Percentiles rank a stretch among this genome's conserved stretches.
Conservation (phyloP, 2,888 invertebrate genomes). For the Stegana nigrithorax region DNA sequence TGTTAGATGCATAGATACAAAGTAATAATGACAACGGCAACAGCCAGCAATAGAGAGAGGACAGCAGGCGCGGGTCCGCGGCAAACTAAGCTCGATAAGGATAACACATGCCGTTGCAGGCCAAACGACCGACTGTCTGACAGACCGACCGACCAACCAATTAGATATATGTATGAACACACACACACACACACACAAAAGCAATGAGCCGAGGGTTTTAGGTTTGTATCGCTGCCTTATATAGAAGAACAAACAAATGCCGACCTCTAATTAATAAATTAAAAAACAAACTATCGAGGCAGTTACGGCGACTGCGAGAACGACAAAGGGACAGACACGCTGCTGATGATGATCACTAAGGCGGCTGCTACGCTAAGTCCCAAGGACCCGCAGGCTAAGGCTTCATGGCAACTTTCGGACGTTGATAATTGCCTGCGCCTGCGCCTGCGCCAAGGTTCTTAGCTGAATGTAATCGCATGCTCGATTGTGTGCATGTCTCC, state of each 20-base stretch:
- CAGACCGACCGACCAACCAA: too few relatives aligned
- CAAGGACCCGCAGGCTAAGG: background rate
- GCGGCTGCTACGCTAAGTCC: background rate
- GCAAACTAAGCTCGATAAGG: conserved; percentile 41
- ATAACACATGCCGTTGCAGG: conserved; percentile 62
- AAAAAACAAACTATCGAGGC: conserved; percentile 52
- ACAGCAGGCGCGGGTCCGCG: conserved; percentile 13
- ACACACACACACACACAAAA: conserved; percentile 3
- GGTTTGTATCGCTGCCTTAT: background rate
- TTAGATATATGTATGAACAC: conserved; percentile 29
- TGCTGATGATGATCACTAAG: too few relatives aligned
- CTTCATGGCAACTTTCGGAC: background rate
- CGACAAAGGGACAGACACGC: background rate
- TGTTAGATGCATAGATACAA: conserved; percentile 32
- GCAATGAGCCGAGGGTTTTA: background rate
- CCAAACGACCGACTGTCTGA: too few relatives aligned
- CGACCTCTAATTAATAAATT: conserved; percentile 67
- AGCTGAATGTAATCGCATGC: conserved; percentile 1
- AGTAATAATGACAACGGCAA: conserved; percentile 25
- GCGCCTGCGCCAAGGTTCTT: background rate
- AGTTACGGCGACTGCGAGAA: background rate
- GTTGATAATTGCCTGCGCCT: background rate
- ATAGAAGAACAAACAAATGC: conserved; percentile 42
- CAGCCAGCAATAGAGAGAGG: conserved; percentile 32
- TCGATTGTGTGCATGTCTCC: background rate